phyloP scores from a whole-genome alignment of 2,888 invertebrate species.

The Tenodera sinensis region DNA sequence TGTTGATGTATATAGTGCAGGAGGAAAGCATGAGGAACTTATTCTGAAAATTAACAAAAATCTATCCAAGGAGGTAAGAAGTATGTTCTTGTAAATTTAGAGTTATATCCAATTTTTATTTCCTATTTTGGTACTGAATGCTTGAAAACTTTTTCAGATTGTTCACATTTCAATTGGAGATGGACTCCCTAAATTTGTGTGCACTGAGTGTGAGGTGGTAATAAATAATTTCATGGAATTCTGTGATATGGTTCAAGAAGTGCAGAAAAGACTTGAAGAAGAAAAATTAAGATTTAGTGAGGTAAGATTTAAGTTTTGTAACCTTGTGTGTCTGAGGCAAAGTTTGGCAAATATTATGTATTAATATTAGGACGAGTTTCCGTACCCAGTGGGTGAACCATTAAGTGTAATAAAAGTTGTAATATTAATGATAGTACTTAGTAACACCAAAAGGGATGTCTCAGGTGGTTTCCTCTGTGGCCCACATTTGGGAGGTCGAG shows the following conservation, averaged over 20 bases:
- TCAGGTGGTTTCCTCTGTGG: too few relatives aligned
- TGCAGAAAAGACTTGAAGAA: conserved; percentile 27
- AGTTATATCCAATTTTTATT: neutral
- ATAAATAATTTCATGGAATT: conserved; percentile 33
- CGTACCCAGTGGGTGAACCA: too few relatives aligned
- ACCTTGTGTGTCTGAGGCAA: too few relatives aligned
- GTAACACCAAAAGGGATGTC: too few relatives aligned
- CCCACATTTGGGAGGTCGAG: too few relatives aligned
- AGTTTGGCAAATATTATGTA: too few relatives aligned
- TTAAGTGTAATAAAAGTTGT: too few relatives aligned
- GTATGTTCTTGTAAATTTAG: neutral
- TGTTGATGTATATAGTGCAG: conserved; percentile 27
- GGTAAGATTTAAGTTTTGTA: neutral
- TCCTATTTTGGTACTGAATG: neutral
- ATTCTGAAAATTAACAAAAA: conserved; percentile 26
- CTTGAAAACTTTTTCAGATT: conserved; percentile 26
- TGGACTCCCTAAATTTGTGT: conserved; percentile 32
- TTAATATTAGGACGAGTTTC: too few relatives aligned
- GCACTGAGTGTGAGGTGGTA: conserved; percentile 32
- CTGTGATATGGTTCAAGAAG: conserved; percentile 33
- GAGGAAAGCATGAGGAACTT: conserved; percentile 21
- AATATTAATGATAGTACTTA: too few relatives aligned
- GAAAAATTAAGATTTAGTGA: conserved; percentile 10
- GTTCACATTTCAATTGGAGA: conserved; percentile 28
- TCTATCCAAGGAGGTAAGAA: conserved; percentile 30